Percentiles rank a stretch among this genome's conserved stretches.
Conservation (phyloP, 1,140 invertebrate species). For the Aphelenchoides fujianensis region DNA sequence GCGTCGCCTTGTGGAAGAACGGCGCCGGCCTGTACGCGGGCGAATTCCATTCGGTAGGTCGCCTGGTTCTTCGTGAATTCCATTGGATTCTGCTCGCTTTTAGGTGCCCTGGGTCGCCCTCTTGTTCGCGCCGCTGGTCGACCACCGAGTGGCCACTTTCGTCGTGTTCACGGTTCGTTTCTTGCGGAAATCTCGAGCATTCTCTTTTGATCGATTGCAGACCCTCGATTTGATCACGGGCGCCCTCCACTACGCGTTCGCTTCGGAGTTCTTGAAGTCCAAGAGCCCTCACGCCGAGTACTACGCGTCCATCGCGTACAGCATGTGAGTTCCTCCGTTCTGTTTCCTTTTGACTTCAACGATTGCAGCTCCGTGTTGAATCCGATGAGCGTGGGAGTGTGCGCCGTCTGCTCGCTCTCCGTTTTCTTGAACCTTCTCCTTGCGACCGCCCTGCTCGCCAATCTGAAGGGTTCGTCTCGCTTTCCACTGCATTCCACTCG, state of each 20-base stretch:
- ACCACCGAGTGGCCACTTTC: background rate
- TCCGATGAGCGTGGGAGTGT: conserved; percentile 12
- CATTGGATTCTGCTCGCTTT: too few relatives aligned
- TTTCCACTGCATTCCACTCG: too few relatives aligned
- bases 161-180: background rate
- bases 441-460: background rate
- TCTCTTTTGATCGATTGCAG: conserved; percentile 11
- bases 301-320: background rate
- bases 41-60: conserved; percentile 15
- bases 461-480: background rate
- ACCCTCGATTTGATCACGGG: background rate
- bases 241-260: background rate
- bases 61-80: too few relatives aligned
- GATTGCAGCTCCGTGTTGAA: conserved; percentile 11
- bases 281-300: background rate
- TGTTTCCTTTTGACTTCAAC: too few relatives aligned
- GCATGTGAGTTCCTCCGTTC: too few relatives aligned
- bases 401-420: background rate
- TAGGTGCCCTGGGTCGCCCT: conserved; percentile 5
- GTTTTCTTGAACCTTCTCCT: conserved; percentile 12
- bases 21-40: conserved; percentile 8
- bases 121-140: background rate
- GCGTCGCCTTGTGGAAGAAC: background rate
- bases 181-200: too few relatives aligned
- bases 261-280: background rate